Base-by-base conservation (phyloP, 2,113 vertebrate genomes). In the Heloderma charlesbogerti region DNA sequence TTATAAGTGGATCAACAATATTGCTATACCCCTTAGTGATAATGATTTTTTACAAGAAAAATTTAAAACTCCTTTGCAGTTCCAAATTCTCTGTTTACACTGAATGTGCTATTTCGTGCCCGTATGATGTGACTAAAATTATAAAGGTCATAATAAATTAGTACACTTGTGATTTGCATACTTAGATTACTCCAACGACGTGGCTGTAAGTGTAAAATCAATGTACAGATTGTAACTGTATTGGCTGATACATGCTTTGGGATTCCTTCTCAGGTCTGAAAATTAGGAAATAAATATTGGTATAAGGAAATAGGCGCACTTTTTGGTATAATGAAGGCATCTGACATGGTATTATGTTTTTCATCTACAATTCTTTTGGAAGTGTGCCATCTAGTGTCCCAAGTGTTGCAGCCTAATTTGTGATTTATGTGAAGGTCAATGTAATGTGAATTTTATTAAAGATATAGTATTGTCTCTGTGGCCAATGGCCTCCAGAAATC, bases 341-440 rank as follows among this genome's bases (percentile, higher is more conserved):
- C n/a, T 12, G 57, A 0, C 31, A 27, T 0, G 1, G 29, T 37
- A 0, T 31, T 78, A 51, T 81, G 77, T 72, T 16, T 13, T 92
- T 89, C 27, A 57, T 0, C 88, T 57, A 66, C n/a, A 5, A 80
- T 85, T 91, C 93, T 90, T 95, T 93, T 94, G 92, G 95, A 92
- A 90, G 94, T 94, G 93, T 92, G 95, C 96, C 97, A 97, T 94
- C 97, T 97, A 97, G 95, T 92, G 96, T 92, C 90, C 20, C 84
- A 29, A 78, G 66, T 80, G 45, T 93, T 89, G 67, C 84, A 92
- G 0, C 86, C 16, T 0, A 1, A 85, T 37, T 85, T 93, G 29
- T 80, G 25, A 3, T 93, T 93, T 93, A 25, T 75, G 6, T 34
- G 43, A 77, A 89, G 57, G 71, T 81, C 79, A 9, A 2, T 43